Conservation (phyloP, 2,888 invertebrate species). For the Anaspis maculata region DNA sequence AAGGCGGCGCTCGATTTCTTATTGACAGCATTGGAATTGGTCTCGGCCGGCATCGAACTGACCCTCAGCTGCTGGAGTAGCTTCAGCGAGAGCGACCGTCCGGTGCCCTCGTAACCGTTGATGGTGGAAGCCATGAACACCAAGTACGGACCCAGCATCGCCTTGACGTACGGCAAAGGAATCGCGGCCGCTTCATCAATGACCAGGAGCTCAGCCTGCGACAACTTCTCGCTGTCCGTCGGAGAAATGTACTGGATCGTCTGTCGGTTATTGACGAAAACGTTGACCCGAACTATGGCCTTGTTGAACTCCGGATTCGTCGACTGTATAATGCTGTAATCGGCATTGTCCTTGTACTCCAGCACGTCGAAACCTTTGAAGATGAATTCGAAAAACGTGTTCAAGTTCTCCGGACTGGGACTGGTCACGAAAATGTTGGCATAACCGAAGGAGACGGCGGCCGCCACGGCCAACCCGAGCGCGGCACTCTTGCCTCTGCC, state of each 20-base stretch:
- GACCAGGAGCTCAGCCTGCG: slow-evolving; percentile 89
- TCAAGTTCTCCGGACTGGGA: slow-evolving; percentile 96
- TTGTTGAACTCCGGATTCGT: slow-evolving; percentile 95
- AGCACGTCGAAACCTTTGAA: slow-evolving; percentile 92
- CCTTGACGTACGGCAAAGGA: slow-evolving; percentile 85
- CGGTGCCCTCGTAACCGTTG: slow-evolving; percentile 98
- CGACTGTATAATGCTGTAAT: slow-evolving; percentile 90
- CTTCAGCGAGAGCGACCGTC: slow-evolving; percentile 90
- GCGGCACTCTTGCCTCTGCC: slow-evolving; percentile 98
- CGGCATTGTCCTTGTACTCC: slow-evolving; percentile 90
- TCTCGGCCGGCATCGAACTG: slow-evolving; percentile 49
- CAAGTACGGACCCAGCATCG: slow-evolving; percentile 82
- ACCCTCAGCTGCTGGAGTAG: slow-evolving; percentile 78
- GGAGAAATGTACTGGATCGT: slow-evolving; percentile 97
- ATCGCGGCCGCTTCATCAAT: slow-evolving; percentile 99
- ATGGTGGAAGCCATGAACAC: slow-evolving; percentile 95
- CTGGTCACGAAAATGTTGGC: slow-evolving; percentile 96
- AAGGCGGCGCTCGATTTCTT: slow-evolving; percentile 41
- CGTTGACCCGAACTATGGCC: slow-evolving; percentile 87
- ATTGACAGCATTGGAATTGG: slow-evolving; percentile 43
- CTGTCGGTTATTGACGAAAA: slow-evolving; percentile 84
- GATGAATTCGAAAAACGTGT: slow-evolving; percentile 94
- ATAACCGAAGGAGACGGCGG: slow-evolving; percentile 69
- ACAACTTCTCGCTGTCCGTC: slow-evolving; percentile 76
- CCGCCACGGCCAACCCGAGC: slow-evolving; percentile 84